A percentile compares a stretch with the other conserved stretches of the same genome.
Evolutionary conservation across 2,888 invertebrate species (phyloP).

Genomic region (Gymnocheta viridis): DNA sequence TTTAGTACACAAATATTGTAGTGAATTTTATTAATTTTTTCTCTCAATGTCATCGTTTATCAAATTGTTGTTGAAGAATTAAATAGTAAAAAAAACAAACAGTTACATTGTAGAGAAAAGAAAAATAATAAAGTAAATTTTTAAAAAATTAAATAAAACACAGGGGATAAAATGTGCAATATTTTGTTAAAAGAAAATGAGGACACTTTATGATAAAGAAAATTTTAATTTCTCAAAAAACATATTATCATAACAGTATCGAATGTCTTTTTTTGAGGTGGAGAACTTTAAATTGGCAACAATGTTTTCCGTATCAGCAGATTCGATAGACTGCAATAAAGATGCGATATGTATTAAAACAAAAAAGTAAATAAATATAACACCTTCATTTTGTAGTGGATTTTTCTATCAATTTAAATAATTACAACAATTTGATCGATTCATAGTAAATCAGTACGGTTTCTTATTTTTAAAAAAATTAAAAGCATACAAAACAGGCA

Average conservation of each 20-base stretch:
- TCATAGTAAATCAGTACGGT: no score
- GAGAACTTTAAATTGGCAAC: not conserved
- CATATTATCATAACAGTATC: not conserved
- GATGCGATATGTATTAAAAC: no score
- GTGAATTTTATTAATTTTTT: not conserved
- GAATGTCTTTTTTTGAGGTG: not conserved
- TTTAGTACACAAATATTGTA: constrained; percentile 16
- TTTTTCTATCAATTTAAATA: no score
- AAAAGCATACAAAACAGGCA: no score
- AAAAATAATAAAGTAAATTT: constrained; percentile 46
- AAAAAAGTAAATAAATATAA: no score
- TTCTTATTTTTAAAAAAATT: no score
- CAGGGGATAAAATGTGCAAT: not conserved
- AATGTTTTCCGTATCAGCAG: no score
- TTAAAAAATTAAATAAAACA: not conserved
- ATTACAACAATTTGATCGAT: no score
- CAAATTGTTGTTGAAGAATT: constrained; percentile 30
- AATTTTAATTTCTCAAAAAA: constrained; percentile 11
- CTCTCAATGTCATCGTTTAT: constrained; percentile 63
- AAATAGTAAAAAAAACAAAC: not conserved
- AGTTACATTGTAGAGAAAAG: constrained; percentile 27
- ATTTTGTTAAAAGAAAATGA: not conserved
- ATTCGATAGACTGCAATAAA: no score
- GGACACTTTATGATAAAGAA: not conserved
- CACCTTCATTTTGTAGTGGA: no score